phyloP scores from a whole-genome alignment of 2,888 invertebrate genomes.

The Leptinotarsa haldemani region DNA sequence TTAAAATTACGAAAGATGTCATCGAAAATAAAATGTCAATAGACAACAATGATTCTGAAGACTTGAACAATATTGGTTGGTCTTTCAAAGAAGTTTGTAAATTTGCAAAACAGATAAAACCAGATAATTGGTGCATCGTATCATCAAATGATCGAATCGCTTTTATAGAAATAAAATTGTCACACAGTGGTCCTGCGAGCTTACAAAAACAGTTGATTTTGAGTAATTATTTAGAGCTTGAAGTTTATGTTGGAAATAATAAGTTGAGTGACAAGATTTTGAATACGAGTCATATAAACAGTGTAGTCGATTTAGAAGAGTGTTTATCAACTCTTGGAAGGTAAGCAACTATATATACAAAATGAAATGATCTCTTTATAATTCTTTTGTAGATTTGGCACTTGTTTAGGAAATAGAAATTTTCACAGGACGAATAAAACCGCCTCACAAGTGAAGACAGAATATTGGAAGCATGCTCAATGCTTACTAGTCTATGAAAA shows the following conservation, averaged over 20 bases:
- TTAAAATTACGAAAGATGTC: constrained; percentile 31
- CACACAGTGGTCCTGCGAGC: constrained; percentile 30
- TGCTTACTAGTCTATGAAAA: constrained; percentile 34
- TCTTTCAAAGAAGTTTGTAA: constrained; percentile 33
- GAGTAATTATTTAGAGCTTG: constrained; percentile 32
- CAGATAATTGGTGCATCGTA: constrained; percentile 32
- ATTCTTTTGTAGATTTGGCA: constrained; percentile 23
- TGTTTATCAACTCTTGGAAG: constrained; percentile 25
- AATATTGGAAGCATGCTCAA: constrained; percentile 32
- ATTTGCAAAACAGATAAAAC: constrained; percentile 30
- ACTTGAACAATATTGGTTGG: constrained; percentile 29
- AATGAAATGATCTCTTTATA: background rate
- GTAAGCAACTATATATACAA: constrained; percentile 10
- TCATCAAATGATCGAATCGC: constrained; percentile 29
- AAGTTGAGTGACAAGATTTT: constrained; percentile 29
- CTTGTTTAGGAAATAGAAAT: constrained; percentile 35
- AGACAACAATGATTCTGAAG: constrained; percentile 17
- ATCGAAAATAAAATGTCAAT: constrained; percentile 35
- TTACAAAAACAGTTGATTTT: constrained; percentile 37
- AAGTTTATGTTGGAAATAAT: constrained; percentile 30
- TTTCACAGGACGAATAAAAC: constrained; percentile 29
- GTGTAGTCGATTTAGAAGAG: constrained; percentile 25
- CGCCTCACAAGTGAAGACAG: constrained; percentile 21
- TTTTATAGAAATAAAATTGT: constrained; percentile 36
- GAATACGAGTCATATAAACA: constrained; percentile 24